phyloP scores from a whole-genome alignment of 2,888 invertebrate species.

The Lasioglossum pauxillum region DNA sequence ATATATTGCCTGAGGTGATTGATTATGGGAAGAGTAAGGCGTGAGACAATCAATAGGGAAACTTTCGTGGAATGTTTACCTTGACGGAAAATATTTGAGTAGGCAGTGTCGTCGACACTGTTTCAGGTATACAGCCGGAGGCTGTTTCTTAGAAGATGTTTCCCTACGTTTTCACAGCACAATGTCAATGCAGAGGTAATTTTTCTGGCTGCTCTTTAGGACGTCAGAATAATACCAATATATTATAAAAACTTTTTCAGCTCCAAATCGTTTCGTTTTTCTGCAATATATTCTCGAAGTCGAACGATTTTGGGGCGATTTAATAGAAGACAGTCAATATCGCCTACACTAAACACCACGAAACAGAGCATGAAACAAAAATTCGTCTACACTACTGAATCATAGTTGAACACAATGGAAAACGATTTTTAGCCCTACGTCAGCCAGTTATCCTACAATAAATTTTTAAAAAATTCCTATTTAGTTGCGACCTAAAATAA shows the following conservation, averaged over 20 bases:
- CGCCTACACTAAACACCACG: neutral
- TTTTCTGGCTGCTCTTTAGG: neutral
- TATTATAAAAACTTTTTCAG: neutral
- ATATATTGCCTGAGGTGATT: too few relatives aligned
- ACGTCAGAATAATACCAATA: neutral
- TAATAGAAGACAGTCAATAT: neutral
- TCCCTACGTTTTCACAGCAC: neutral
- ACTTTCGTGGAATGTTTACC: constrained; percentile 7
- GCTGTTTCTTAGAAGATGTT: neutral
- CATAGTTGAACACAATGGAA: too few relatives aligned
- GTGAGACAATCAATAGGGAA: neutral
- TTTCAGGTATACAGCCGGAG: neutral
- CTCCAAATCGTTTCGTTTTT: neutral
- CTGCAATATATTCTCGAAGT: neutral
- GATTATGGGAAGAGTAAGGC: neutral
- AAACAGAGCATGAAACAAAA: neutral
- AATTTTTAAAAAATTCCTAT: neutral
- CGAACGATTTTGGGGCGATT: neutral
- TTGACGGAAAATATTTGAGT: constrained; percentile 1
- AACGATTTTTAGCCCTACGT: too few relatives aligned
- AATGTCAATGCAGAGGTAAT: neutral
- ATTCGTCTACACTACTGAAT: too few relatives aligned
- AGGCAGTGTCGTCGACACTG: neutral
- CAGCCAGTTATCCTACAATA: neutral
- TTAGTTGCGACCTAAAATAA: neutral